Conservation (phyloP, 2,797 vertebrate genomes). For the Diglossa cyanea region DNA sequence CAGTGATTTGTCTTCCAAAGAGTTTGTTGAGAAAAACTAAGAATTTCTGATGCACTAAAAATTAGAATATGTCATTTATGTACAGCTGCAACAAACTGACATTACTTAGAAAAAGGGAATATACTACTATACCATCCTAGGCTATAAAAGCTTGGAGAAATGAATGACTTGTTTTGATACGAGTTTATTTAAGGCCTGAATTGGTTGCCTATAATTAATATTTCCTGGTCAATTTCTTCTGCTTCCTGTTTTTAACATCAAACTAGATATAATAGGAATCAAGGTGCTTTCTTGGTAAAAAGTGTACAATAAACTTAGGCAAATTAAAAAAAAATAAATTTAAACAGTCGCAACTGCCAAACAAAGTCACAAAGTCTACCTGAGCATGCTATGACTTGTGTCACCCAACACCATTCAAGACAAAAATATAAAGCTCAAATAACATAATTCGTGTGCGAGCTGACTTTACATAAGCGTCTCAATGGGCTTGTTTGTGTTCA, state of each 20-base stretch:
- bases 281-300: not conserved
- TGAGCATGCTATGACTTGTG: not conserved
- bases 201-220: not conserved
- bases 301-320: not conserved
- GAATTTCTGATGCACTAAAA: not conserved
- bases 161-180: not conserved
- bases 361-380: not conserved
- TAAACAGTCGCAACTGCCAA: not conserved
- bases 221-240: not conserved
- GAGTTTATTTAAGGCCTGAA: not conserved
- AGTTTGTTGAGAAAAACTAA: not conserved
- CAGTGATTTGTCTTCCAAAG: not conserved
- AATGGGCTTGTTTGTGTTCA: not conserved
- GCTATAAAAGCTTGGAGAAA: not conserved
- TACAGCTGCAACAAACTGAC: not conserved
- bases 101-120: not conserved
- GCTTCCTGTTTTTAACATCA: not conserved
- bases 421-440: not conserved
- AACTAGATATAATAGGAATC: fast-evolving
- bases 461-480: not conserved
- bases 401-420: not conserved
- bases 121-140: not conserved
- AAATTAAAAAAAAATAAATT: not conserved
- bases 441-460: not conserved
- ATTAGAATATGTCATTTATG: not conserved